phyloP scores from a whole-genome alignment of 2,888 invertebrate species.

The Nephrotoma appendiculata region DNA sequence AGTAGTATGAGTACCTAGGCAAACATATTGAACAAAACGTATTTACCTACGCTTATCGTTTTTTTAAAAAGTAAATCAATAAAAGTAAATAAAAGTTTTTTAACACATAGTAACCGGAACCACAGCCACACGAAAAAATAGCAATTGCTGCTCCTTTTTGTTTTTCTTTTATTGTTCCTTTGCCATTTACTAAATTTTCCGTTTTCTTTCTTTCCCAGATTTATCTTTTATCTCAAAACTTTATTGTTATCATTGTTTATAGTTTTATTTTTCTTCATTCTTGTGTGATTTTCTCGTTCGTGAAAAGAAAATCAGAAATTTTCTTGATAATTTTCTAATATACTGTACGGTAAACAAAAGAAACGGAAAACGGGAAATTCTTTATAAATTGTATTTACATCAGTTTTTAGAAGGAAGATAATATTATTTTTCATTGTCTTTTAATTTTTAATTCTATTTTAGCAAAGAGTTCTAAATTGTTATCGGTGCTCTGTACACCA shows the following conservation, averaged over 20 bases:
- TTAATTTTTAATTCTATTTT: neutral
- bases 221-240: neutral
- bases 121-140: neutral
- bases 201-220: neutral
- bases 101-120: neutral
- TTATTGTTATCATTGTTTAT: neutral
- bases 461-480: neutral
- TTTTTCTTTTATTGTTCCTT: neutral
- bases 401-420: neutral
- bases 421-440: neutral
- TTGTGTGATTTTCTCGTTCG: neutral
- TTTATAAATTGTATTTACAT: neutral
- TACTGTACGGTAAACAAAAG: neutral
- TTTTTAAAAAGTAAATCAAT: too few relatives aligned
- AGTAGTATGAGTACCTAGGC: neutral
- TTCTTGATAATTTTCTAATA: neutral
- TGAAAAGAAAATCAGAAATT: neutral
- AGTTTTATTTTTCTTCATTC: neutral
- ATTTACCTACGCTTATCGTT: neutral
- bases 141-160: neutral
- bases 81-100: neutral
- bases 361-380: neutral
- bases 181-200: neutral
- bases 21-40: neutral
- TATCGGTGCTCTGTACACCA: neutral